Evolutionary conservation across 2,797 vertebrate species (phyloP).

Genomic region (Bryconaethiops microstoma): DNA sequence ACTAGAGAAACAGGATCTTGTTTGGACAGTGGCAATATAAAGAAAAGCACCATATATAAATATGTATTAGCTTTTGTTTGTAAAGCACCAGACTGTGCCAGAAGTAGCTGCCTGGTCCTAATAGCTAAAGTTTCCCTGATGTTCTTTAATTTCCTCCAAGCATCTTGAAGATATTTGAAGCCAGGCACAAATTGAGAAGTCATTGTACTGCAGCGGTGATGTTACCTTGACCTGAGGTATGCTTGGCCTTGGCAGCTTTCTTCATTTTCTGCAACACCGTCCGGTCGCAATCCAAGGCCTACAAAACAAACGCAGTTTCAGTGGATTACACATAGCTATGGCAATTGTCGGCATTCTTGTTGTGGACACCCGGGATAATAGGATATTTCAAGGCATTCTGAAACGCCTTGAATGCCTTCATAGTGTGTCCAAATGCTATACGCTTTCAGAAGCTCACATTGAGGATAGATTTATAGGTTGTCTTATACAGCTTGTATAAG

Average conservation of each 20-base stretch:
- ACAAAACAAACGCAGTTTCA: slow-evolving; percentile 34
- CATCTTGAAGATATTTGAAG: not conserved
- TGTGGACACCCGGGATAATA: not conserved
- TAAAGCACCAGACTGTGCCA: not conserved
- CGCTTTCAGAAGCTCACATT: not conserved
- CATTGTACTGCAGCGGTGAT: not conserved
- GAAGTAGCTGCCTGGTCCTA: not conserved
- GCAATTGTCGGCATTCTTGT: not conserved
- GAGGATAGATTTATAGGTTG: not conserved
- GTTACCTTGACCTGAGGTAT: slow-evolving; percentile 81
- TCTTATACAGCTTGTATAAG: not conserved
- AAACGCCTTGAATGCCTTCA: too few species aligned
- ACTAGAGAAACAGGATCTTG: too few species aligned
- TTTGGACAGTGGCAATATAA: too few species aligned
- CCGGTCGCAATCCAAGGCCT: slow-evolving; percentile 82
- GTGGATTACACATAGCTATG: not conserved
- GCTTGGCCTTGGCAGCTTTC: slow-evolving; percentile 83
- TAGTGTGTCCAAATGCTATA: not conserved
- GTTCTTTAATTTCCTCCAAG: not conserved
- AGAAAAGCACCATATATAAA: too few species aligned
- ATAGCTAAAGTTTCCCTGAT: not conserved
- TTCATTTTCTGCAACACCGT: slow-evolving; percentile 84
- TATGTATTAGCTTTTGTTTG: not conserved
- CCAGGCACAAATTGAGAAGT: not conserved
- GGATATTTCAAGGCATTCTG: not conserved